Evolutionary conservation across 2,113 vertebrate genomes (phyloP), one percentile per base, ranked within the genome.

Genomic region (Cinclus cinclus): DNA sequence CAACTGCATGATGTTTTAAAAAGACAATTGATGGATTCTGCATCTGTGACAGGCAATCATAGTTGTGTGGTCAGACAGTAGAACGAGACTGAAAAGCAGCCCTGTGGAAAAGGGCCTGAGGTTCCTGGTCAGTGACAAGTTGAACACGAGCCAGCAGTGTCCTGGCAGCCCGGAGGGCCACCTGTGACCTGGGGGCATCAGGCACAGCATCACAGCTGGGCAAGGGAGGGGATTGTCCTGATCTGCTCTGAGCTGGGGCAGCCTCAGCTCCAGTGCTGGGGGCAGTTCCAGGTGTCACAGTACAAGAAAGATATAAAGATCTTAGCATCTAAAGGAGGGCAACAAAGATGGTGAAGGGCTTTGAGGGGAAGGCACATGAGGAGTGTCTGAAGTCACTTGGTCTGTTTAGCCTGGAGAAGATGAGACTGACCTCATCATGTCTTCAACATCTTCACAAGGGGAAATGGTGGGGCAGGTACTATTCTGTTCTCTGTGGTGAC

Each of bases 41-140:
- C 30, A 25, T 13, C 21, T 35, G 17, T 31, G 24, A 47, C 4
- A 11, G 39, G 5, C 17, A 62, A 7, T 15, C 25, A 23, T 25
- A 8, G 2, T 22, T 44, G 27, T 35, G 3, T 37, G 11, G 41
- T 41, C 21, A 35, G 41, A 35, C 9, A 25, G 2, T 30, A 11
- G 20, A 75, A 46, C 7, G 14, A 47, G 41, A 47, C 4, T 31
- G 24, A 21, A 76, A 21, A 52, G 5, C 9, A 53, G 28, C 6
- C 11, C 13, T 20, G 9, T 20, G 18, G n/a, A 47, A 68, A 31
- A 7, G 7, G 6, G 4, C 14, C 16, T 60, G 13, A 15, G 4
- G 6, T 7, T 53, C 30, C 24, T 10, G 2, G 2, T n/a, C 3
- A 1, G 1, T 25, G n/a, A 9, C 3, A n/a, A 60, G 24, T 0